These are phyloP conservation scores for Prionailurus bengalensis DNA, from an alignment of 2,113 vertebrate species.

Conservation along the genomic window DNA sequence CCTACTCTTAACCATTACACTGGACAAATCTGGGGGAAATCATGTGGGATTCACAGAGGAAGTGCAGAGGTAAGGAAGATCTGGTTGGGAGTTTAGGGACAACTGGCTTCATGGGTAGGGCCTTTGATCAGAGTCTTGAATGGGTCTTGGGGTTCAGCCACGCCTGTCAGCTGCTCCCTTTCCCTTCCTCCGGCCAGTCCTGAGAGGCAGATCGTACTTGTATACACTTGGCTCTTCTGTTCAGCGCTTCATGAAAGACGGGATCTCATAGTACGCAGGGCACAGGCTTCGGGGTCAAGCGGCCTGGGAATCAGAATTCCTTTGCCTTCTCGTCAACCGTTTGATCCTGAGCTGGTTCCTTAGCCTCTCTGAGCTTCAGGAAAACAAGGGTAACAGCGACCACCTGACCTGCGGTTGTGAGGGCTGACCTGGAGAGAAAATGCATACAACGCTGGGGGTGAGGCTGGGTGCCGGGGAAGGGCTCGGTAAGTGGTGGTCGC, in stretches of 20 bases:
- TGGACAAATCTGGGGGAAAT: neutral
- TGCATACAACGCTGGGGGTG: too few species aligned
- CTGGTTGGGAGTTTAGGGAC: neutral
- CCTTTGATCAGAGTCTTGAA: neutral
- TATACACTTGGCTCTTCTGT: accelerated
- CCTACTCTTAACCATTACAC: neutral
- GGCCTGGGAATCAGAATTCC: accelerated
- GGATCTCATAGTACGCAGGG: neutral
- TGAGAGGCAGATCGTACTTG: too few species aligned
- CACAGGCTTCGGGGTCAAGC: accelerated
- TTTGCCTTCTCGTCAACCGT: neutral
- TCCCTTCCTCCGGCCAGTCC: neutral
- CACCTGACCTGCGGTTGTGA: too few species aligned
- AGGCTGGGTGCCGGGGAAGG: neutral
- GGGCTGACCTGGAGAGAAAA: too few species aligned
- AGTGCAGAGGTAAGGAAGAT: neutral
- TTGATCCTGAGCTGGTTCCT: neutral
- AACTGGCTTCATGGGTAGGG: neutral
- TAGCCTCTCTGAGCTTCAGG: neutral
- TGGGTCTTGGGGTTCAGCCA: neutral
- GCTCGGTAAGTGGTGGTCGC: neutral
- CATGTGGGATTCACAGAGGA: neutral
- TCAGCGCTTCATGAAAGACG: neutral
- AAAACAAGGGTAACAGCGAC: neutral
- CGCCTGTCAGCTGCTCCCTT: neutral